phyloP scores from a whole-genome alignment of 1,140 invertebrate species.

The Aphidius gifuensis region DNA sequence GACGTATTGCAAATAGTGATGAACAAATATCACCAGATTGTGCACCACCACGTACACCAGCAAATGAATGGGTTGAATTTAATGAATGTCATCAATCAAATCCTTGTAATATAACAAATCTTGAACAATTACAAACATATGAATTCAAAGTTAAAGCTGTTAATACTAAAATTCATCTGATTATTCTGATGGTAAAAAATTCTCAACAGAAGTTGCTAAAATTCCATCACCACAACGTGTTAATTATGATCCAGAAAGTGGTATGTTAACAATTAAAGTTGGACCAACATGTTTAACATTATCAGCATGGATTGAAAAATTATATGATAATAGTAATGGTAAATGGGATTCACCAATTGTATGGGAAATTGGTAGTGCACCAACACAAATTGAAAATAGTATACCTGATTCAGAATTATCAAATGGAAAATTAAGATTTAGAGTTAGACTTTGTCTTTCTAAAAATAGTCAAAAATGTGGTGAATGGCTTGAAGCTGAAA shows the following conservation, averaged over 20 bases:
- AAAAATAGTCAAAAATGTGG: slow-evolving; percentile 77
- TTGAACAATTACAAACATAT: slow-evolving; percentile 82
- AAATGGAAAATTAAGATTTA: slow-evolving; percentile 62
- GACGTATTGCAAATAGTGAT: slow-evolving; percentile 55
- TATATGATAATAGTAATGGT: slow-evolving; percentile 57
- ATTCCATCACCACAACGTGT: slow-evolving; percentile 79
- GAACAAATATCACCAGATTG: slow-evolving; percentile 63
- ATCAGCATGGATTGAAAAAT: slow-evolving; percentile 68
- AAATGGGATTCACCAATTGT: slow-evolving; percentile 71
- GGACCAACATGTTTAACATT: slow-evolving; percentile 71
- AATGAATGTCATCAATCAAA: slow-evolving; percentile 79
- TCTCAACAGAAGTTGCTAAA: slow-evolving; percentile 77
- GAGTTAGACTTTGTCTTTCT: slow-evolving; percentile 75
- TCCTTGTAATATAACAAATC: slow-evolving; percentile 79
- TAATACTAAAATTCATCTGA: slow-evolving; percentile 82
- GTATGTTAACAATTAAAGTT: slow-evolving; percentile 72
- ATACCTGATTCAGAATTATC: slow-evolving; percentile 58
- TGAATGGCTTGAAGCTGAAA: slow-evolving; percentile 75
- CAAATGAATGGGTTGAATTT: slow-evolving; percentile 68
- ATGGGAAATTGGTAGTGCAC: slow-evolving; percentile 62
- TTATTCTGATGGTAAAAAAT: slow-evolving; percentile 76
- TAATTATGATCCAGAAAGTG: slow-evolving; percentile 74
- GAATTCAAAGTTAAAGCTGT: slow-evolving; percentile 82
- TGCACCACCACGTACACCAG: slow-evolving; percentile 59
- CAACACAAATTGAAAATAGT: slow-evolving; percentile 66